Evolutionary conservation across 2,888 invertebrate species (phyloP), one percentile per base, ranked within the genome.

Genomic region (Gnatocerus cornutus): DNA sequence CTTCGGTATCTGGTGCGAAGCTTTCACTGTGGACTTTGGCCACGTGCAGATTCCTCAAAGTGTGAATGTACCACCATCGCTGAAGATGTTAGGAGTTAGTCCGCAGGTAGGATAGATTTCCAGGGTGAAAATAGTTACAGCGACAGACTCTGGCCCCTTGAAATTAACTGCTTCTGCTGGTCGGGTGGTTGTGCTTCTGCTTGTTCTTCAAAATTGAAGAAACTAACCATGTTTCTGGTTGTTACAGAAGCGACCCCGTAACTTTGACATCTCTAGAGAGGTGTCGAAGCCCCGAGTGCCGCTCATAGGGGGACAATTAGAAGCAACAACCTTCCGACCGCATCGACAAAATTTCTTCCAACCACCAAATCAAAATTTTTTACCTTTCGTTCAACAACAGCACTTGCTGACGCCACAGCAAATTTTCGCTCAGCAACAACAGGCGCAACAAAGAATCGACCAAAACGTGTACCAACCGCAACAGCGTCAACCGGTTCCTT

Each of bases 1-100:
- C 87, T 94, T 97, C 84, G 95, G 93, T 16, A 91, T 97, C 71
- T 97, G 96, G 95, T 97, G 97, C 83, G 95, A 96, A 84, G 93
- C 94, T 4, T 97, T 96, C 87, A 92, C 95, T 46, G 96, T 96
- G 50, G 94, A 97, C 87, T 97, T 97, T 83, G 97, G 96, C 0
- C 95, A 97, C 86, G 90, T 96, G 53, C 83, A 88, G 74, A 89
- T 97, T 72, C 94, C 95, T 0, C 89, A 89, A 73, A 87, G 86
- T 63, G 86, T 93, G 72, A 94, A 94, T 86, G 92, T 97, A 50
- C 97, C 97, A 43, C 97, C 97, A 58, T 95, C 95, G 45, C 89
- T 96, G 71, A 94, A 93, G 87, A 96, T 96, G 96, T 90, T 97
- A 50, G 97, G 96, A 72, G 93, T 96, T 71, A 95, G 95, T 72